Evolutionary conservation across 2,797 vertebrate genomes (phyloP).

Genomic region (Amblyraja radiata): DNA sequence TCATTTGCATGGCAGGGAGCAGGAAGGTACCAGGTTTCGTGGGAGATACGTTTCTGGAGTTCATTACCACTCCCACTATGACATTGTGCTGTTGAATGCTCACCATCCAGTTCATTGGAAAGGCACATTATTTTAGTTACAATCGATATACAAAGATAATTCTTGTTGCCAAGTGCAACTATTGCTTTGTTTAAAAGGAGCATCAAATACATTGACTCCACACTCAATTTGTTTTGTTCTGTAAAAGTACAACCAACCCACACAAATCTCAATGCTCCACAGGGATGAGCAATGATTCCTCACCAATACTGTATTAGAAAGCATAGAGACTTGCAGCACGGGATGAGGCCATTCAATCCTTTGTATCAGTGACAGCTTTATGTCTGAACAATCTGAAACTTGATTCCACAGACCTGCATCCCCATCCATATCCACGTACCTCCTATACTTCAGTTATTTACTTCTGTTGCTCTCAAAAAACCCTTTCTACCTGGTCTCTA

Average conservation of each 20-base stretch:
- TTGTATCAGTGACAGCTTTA: background rate
- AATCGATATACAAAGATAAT: background rate
- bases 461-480: background rate
- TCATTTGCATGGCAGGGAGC: background rate
- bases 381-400: background rate
- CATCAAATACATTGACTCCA: background rate
- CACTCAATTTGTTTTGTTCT: background rate
- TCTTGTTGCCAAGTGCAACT: background rate
- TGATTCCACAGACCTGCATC: background rate
- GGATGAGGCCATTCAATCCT: background rate
- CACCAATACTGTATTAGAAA: background rate
- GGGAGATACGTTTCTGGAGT: conserved; percentile 2
- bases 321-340: background rate
- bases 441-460: background rate
- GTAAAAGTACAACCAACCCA: background rate
- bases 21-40: background rate
- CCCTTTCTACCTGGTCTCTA: too few relatives aligned
- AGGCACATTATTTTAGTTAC: background rate
- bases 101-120: background rate
- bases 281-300: background rate
- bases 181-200: background rate
- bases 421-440: background rate
- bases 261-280: background rate
- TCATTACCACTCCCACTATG: conserved; percentile 28
- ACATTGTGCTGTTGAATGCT: background rate